Conservation (phyloP, 1,140 invertebrate species). For the Saccostrea echinata region DNA sequence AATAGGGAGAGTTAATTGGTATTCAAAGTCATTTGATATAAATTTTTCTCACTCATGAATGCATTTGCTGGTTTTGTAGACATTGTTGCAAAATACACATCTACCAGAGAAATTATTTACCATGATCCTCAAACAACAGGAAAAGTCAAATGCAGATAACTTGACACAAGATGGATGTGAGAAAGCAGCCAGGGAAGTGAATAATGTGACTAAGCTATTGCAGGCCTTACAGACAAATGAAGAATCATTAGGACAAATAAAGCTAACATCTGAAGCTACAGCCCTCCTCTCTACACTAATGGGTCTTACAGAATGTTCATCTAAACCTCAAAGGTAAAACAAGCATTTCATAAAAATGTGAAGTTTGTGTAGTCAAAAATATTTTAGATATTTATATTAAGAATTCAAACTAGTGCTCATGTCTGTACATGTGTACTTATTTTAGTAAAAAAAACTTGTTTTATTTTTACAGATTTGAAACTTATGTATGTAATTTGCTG, state of each 20-base stretch:
- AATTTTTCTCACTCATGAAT: background rate
- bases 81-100: background rate
- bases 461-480: background rate
- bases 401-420: too few relatives aligned
- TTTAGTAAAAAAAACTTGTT: background rate
- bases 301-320: background rate
- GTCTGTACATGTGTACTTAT: background rate
- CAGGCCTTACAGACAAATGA: background rate
- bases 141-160: background rate
- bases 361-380: background rate
- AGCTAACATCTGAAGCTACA: constrained; percentile 14
- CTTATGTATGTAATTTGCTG: background rate
- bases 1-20: too few relatives aligned
- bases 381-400: background rate
- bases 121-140: background rate
- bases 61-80: background rate
- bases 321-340: background rate
- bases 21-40: too few relatives aligned
- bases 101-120: background rate
- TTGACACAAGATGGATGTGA: background rate
- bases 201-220: background rate
- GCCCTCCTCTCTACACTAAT: background rate
- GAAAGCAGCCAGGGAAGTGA: background rate
- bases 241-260: background rate
- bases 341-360: background rate